phyloP scores from a whole-genome alignment of 2,797 vertebrate species.

The Malacoraja senta region DNA sequence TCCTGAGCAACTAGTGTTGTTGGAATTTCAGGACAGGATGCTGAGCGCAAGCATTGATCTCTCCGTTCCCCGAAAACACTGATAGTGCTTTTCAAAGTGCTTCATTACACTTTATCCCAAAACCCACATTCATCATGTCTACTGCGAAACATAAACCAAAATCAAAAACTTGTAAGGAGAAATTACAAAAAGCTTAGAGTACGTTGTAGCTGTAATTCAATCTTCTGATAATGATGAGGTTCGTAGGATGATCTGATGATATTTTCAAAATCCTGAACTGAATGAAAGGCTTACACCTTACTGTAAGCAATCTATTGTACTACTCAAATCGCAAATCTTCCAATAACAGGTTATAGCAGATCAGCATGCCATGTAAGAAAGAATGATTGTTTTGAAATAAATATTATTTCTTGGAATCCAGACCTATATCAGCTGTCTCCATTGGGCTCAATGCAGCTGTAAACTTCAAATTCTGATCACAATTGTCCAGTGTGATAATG shows the following conservation, averaged over 20 bases:
- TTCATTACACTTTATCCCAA: neutral
- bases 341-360: neutral
- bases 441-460: neutral
- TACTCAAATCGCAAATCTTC: neutral
- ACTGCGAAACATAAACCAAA: neutral
- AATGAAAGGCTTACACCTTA: neutral
- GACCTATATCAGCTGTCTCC: neutral
- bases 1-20: too few species aligned
- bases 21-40: neutral
- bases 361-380: neutral
- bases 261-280: neutral
- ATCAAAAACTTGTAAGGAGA: too few species aligned
- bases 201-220: neutral
- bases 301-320: neutral
- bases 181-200: neutral
- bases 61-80: neutral
- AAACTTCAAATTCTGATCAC: neutral
- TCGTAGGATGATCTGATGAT: neutral
- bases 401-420: neutral
- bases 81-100: neutral
- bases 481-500: neutral
- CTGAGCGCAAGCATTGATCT: neutral
- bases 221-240: neutral
- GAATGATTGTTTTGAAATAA: neutral
- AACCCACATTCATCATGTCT: neutral